Evolutionary conservation across 53 echinoderm and acorn worm species (phyloP).

Genomic region (Pentamera pediparva): DNA sequence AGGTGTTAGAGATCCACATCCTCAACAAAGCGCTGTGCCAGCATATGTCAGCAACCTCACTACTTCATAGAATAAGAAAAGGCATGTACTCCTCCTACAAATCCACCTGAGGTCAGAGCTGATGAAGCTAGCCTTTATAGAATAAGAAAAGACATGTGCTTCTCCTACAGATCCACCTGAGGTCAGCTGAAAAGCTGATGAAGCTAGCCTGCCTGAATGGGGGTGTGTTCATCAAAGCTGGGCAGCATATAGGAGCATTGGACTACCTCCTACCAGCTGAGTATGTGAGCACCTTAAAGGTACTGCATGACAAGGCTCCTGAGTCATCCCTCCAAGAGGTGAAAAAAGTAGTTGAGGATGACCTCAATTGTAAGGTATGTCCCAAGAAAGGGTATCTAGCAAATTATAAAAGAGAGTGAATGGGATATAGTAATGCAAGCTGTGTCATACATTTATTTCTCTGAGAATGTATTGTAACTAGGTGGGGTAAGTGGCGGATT

Average conservation of each 20-base stretch:
- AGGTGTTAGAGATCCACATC: no score
- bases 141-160: no score
- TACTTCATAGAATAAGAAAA: no score
- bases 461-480: no score
- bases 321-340: constrained; percentile 73
- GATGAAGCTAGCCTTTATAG: constrained; percentile 50
- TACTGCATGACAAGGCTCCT: constrained; percentile 87
- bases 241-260: constrained; percentile 89
- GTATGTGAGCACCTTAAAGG: constrained; percentile 93
- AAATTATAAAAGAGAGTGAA: no score
- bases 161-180: constrained; percentile 57
- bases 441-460: no score
- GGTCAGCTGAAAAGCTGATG: constrained; percentile 70
- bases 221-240: constrained; percentile 91
- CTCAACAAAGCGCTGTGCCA: no score
- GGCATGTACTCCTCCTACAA: constrained; percentile 37
- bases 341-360: constrained; percentile 73
- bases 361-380: constrained; percentile 56
- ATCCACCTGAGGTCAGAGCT: constrained; percentile 80
- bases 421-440: no score
- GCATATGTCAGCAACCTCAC: no score
- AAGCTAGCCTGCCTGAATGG: constrained; percentile 80
- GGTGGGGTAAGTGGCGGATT: no score
- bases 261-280: constrained; percentile 89
- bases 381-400: no score